Evolutionary conservation across 2,888 invertebrate species (phyloP).

Genomic region (Fragum fragum): DNA sequence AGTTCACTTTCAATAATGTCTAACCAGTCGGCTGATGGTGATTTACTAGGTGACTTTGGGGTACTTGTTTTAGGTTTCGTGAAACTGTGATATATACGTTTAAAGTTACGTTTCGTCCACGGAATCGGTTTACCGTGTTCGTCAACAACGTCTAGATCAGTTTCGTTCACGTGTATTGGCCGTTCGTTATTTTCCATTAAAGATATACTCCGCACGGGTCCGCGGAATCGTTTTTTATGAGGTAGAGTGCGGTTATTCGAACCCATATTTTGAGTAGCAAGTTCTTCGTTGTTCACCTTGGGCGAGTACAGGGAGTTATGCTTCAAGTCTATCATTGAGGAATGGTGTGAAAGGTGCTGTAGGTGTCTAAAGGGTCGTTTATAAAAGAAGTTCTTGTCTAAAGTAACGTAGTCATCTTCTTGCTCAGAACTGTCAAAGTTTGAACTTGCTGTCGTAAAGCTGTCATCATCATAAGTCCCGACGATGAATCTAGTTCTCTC

Average conservation of each 20-base stretch:
- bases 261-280: slow-evolving; percentile 32
- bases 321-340: slow-evolving; percentile 73
- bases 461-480: slow-evolving; percentile 63
- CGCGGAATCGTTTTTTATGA: slow-evolving; percentile 48
- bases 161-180: slow-evolving; percentile 51
- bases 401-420: slow-evolving; percentile 74
- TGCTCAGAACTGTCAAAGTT: slow-evolving; percentile 69
- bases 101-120: slow-evolving; percentile 68
- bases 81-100: slow-evolving; percentile 73
- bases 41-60: slow-evolving; percentile 18
- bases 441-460: slow-evolving; percentile 66
- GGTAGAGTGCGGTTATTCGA: slow-evolving; percentile 48
- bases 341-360: slow-evolving; percentile 62
- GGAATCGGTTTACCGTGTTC: slow-evolving; percentile 54
- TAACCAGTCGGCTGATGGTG: slow-evolving; percentile 39
- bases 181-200: slow-evolving; percentile 25
- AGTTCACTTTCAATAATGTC: slow-evolving; percentile 60
- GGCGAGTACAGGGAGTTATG: slow-evolving; percentile 67
- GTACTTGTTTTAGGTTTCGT: slow-evolving; percentile 48
- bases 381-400: slow-evolving; percentile 72
- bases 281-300: slow-evolving; percentile 61
- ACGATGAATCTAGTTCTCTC: slow-evolving; percentile 56
- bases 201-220: slow-evolving; percentile 62
- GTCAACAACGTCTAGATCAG: slow-evolving; percentile 61
- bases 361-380: slow-evolving; percentile 45